phyloP scores from a whole-genome alignment of 53 echinoderm and acorn worm genomes.

The Holothuria scabra region DNA sequence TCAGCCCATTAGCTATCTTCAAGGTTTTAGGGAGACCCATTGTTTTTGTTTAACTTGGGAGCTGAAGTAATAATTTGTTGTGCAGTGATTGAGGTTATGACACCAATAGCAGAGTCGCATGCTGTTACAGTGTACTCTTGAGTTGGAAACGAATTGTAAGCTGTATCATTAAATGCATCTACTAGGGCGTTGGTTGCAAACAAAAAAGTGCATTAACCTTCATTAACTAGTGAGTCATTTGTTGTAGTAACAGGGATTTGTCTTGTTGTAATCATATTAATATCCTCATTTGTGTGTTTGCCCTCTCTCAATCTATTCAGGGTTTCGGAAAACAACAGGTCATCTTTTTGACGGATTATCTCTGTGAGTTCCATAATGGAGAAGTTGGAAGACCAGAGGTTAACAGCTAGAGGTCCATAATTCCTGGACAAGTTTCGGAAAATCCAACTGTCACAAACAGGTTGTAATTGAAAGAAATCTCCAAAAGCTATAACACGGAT shows the following conservation, averaged over 20 bases:
- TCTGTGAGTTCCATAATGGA: slow-evolving; percentile 51
- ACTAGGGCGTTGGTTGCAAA: neutral
- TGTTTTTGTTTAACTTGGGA: neutral
- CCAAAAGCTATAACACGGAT: slow-evolving; percentile 57
- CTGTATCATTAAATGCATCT: neutral
- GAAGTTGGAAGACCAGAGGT: slow-evolving; percentile 60
- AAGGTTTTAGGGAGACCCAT: neutral
- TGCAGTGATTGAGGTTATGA: neutral
- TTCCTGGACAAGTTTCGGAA: slow-evolving; percentile 14
- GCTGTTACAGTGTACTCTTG: neutral
- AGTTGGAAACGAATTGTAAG: neutral
- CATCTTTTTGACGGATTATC: slow-evolving; percentile 69
- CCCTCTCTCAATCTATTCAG: slow-evolving; percentile 62
- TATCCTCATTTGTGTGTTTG: slow-evolving; percentile 47
- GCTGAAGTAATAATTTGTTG: neutral
- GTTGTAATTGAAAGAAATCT: slow-evolving; percentile 64
- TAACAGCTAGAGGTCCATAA: slow-evolving; percentile 38
- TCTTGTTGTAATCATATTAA: slow-evolving; percentile 30
- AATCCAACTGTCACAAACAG: slow-evolving; percentile 54
- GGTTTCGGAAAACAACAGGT: slow-evolving; percentile 49
- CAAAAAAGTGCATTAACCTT: neutral
- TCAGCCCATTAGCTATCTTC: neutral
- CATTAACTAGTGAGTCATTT: no score
- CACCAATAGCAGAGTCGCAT: neutral
- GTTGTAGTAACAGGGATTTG: neutral